Evolutionary conservation across 2,113 vertebrate genomes (phyloP), one percentile per base, ranked within the genome.

Genomic region (Stigmatopora nigra): DNA sequence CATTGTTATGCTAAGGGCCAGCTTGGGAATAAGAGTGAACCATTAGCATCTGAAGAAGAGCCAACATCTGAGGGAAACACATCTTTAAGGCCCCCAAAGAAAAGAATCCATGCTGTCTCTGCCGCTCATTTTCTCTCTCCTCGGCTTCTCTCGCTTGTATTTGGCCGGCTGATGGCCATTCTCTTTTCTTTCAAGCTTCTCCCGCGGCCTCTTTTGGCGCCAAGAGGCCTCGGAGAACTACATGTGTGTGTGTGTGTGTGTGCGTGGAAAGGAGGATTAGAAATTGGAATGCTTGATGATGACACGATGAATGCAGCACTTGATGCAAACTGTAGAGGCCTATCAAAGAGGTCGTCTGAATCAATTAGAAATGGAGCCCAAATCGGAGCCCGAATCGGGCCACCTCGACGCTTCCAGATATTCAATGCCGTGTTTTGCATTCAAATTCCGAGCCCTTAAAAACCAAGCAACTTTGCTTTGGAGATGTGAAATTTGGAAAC

Each of bases 11-110:
- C 88, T 90, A 92, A 92, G 77, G 85, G 81, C 7, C 76, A 75
- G 82, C 80, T 84, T 81, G 82, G 84, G 86, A 90, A 90, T 84
- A 88, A 87, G 82, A 82, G 85, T 77, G 75, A 79, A 72, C 84
- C 82, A 92, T 92, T 92, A 91, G 89, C 90, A 92, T 92, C 80
- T 90, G 89, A 92, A 92, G 90, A 90, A 92, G 90, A 88, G 78
- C 88, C 90, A 86, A 89, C 88, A 90, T 92, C 90, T 90, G 90
- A 91, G 89, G 85, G 81, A 88, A 89, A 87, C 82, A 82, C 84
- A 82, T 88, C 86, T 88, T 88, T 87, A 85, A 84, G 79, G 81
- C 84, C 82, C 82, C 77, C 80, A 85, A 87, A 90, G 89, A 91
- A 90, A 89, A 75, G 87, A 84, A 84, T 87, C 87, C 84, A 86